Evolutionary conservation across 2,888 invertebrate genomes (phyloP).

Genomic region (Portevinia maculata): DNA sequence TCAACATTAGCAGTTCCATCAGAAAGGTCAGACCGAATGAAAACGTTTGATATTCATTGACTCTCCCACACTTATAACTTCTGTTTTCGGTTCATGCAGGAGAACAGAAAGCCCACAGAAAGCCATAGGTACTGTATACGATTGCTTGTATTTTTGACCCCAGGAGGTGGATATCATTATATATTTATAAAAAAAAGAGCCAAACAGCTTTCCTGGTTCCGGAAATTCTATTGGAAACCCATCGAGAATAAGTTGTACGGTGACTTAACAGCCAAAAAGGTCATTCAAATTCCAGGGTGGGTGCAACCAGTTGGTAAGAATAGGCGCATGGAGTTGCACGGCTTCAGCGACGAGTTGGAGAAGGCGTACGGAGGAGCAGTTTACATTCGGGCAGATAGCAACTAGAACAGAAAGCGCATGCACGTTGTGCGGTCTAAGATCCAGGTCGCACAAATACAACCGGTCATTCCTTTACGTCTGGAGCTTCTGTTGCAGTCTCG

Average conservation of each 20-base stretch:
- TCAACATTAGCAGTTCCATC: neutral
- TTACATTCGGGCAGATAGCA: constrained; percentile 10
- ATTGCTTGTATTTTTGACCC: constrained; percentile 31
- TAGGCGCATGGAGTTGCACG: constrained; percentile 18
- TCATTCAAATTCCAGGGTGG: constrained; percentile 8
- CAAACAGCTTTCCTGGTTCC: constrained; percentile 14
- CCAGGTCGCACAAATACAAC: constrained; percentile 23
- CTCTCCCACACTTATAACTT: constrained; percentile 4
- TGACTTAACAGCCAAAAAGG: constrained; percentile 12
- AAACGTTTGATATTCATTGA: constrained; percentile 28
- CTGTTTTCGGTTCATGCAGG: constrained; percentile 27
- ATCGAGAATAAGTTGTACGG: neutral
- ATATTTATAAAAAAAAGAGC: constrained; percentile 11
- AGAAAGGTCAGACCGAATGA: too few species aligned
- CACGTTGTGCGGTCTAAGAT: constrained; percentile 11
- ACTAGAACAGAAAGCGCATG: constrained; percentile 2
- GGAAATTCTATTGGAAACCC: constrained; percentile 15
- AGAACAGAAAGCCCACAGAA: constrained; percentile 10
- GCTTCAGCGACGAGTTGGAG: constrained; percentile 44
- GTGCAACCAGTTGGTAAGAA: constrained; percentile 1
- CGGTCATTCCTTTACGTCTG: constrained; percentile 3
- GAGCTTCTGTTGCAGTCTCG: too few species aligned
- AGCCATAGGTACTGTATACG: constrained; percentile 15
- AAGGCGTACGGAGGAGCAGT: constrained; percentile 21
- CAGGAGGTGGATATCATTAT: constrained; percentile 16